These are phyloP conservation scores for Aphidius colemani DNA, from an alignment of 2,888 invertebrate genomes.

Conservation along the genomic window DNA sequence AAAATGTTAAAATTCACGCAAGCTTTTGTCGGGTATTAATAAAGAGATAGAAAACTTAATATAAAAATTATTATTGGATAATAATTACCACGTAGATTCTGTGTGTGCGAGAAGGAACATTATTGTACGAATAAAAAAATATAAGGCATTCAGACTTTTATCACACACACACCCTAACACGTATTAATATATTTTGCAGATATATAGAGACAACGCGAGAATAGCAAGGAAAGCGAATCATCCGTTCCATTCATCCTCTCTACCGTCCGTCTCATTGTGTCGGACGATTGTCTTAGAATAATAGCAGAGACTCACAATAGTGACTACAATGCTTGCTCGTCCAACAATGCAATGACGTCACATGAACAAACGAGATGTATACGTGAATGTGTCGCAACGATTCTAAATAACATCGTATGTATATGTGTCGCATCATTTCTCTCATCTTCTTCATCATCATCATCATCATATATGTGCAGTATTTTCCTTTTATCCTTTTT, in stretches of 20 bases:
- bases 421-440: slow-evolving; percentile 3
- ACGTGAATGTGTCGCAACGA: slow-evolving; percentile 50
- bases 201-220: slow-evolving; percentile 3
- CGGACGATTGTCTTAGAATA: slow-evolving; percentile 61
- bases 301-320: slow-evolving; percentile 61
- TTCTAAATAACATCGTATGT: slow-evolving; percentile 12
- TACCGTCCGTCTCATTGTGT: slow-evolving; percentile 34
- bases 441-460: not conserved
- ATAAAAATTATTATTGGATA: no score
- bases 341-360: slow-evolving; percentile 61
- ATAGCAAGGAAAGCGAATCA: slow-evolving; percentile 27
- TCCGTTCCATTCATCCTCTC: slow-evolving; percentile 29
- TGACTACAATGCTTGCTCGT: slow-evolving; percentile 61
- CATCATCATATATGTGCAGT: no score
- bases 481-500: not conserved
- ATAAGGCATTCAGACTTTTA: no score
- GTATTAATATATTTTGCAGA: no score
- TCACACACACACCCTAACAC: no score
- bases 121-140: no score
- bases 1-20: no score
- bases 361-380: slow-evolving; percentile 42
- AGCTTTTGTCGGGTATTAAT: no score
- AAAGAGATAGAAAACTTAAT: no score
- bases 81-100: no score
- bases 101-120: no score